Percentiles rank a stretch among this genome's conserved stretches.
phyloP scores from a whole-genome alignment of 2,888 invertebrate genomes.

The Plusia festucae region DNA sequence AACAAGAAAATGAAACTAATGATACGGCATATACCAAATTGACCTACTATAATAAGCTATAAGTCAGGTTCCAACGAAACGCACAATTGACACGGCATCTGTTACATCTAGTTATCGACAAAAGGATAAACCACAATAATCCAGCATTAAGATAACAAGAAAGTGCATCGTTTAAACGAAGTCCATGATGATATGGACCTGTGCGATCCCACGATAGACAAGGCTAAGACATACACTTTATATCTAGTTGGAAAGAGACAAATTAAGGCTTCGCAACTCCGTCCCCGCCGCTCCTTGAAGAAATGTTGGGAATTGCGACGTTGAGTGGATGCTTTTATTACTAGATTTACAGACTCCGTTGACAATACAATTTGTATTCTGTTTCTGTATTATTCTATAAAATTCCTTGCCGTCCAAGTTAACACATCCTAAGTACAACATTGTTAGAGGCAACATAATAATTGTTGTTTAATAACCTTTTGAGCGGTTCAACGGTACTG shows the following conservation, averaged over 20 bases:
- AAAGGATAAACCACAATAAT: constrained; percentile 67
- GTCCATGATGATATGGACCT: constrained; percentile 64
- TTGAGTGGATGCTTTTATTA: constrained; percentile 73
- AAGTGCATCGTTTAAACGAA: constrained; percentile 72
- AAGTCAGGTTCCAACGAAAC: constrained; percentile 28
- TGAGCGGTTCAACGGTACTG: constrained; percentile 16
- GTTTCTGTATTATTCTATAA: constrained; percentile 47
- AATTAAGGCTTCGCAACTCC: constrained; percentile 61
- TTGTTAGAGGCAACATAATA: constrained; percentile 23
- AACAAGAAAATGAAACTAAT: constrained; percentile 45
- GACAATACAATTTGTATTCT: constrained; percentile 58
- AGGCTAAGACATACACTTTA: constrained; percentile 64
- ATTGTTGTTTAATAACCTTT: constrained; percentile 27
- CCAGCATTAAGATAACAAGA: constrained; percentile 71
- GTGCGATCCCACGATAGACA: constrained; percentile 63
- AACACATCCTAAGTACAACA: constrained; percentile 26
- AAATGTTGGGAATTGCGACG: constrained; percentile 68
- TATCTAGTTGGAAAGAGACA: constrained; percentile 65
- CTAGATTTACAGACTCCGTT: constrained; percentile 69
- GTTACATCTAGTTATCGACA: constrained; percentile 50
- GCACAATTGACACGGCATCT: constrained; percentile 33
- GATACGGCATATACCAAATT: constrained; percentile 34
- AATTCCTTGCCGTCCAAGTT: constrained; percentile 33
- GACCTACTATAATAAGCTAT: constrained; percentile 36
- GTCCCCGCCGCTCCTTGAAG: constrained; percentile 63